Percentiles rank a stretch among this genome's conserved stretches.
Conservation (phyloP, 2,113 vertebrate species). For the Condylura cristata region DNA sequence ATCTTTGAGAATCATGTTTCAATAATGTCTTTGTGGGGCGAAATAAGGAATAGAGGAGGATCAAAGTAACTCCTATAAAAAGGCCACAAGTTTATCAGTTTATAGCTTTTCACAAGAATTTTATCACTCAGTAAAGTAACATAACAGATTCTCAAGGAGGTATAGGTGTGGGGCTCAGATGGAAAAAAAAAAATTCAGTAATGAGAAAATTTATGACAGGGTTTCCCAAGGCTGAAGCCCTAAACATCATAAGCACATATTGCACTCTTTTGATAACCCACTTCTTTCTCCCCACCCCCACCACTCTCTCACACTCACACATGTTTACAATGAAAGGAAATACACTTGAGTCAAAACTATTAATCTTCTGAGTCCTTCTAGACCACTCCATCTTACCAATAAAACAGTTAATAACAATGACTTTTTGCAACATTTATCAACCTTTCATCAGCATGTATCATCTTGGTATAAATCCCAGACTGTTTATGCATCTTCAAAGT, state of each 20-base stretch:
- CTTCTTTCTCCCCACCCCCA: background rate
- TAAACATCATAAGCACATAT: background rate
- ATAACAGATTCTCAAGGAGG: background rate
- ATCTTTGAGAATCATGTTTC: conserved; percentile 26
- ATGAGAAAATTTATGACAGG: background rate
- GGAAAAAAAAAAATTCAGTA: background rate
- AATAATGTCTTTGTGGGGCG: background rate
- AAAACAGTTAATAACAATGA: conserved; percentile 17
- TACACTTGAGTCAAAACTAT: background rate
- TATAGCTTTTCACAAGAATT: background rate
- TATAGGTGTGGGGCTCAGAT: background rate
- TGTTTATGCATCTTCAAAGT: conserved; percentile 54
- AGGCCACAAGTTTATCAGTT: background rate
- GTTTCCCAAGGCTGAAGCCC: background rate
- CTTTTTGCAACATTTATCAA: conserved; percentile 34
- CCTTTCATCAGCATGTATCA: conserved; percentile 19
- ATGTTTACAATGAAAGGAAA: conserved; percentile 23
- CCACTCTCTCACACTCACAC: background rate
- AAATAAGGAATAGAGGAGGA: background rate
- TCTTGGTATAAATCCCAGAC: conserved; percentile 35
- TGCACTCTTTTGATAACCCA: background rate
- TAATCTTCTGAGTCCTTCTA: background rate
- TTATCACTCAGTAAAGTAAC: background rate
- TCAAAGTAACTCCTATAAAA: background rate
- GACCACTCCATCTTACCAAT: background rate